Evolutionary conservation across 2,888 invertebrate species (phyloP), one percentile per base, ranked within the genome.

Genomic region (Nesidiocoris tenuis): DNA sequence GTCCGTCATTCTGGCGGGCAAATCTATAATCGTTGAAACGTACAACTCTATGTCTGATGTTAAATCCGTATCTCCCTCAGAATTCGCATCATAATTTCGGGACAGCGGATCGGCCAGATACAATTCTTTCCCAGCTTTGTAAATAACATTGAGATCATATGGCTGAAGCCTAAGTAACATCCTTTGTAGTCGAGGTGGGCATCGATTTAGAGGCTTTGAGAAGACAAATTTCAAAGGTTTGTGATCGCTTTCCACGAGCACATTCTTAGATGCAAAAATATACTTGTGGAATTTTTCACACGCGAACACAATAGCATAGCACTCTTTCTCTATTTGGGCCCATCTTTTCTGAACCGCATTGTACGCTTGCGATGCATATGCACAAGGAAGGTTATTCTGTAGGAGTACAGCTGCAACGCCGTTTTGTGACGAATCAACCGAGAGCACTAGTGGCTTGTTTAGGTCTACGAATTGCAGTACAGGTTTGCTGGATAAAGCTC

Each of bases 291-390:
- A 83, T 77, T 82, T 82, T 74, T 71, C 71, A 17, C 61, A 59
- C 3, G 61, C 71, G 25, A 71, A 71, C 16, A 24, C 59, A n/a
- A 71, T 81, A 78, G 57, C 80, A 63, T 83, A 78, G 1, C 82
- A 74, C 78, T 84, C 82, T 77, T 83, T 83, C 79, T 84, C 83
- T 5, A 84, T 83, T 80, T 84, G 83, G 2, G 82, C 80, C 79
- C 82, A 83, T 55, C 80, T 82, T 76, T 81, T 79, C 75, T 83
- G 82, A 39, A 80, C 79, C 39, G 76, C 56, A 12, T 78, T 81
- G n/a, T 83, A 72, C 24, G 80, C 81, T 78, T 82, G 65, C 24
- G 82, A 83, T 2, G 82, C 82, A 79, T 81, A 83, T n/a, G 81
- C 81, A 16, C 83, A 79, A 19, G 82, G 82, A 25, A 80, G 77